Evolutionary conservation across 2,888 invertebrate species (phyloP).

Genomic region (Lithodes maja): DNA sequence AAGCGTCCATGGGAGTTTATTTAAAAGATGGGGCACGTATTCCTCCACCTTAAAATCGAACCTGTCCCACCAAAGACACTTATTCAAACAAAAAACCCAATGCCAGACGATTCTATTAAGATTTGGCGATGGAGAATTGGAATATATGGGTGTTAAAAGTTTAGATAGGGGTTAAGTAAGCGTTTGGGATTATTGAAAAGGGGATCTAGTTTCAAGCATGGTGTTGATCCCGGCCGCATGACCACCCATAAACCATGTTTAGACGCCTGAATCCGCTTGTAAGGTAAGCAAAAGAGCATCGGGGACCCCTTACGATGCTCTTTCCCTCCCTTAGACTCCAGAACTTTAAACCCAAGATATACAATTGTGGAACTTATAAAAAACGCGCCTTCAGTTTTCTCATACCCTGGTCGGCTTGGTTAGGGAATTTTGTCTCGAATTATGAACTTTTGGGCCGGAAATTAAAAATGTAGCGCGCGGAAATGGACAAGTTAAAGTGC

Average conservation of each 20-base stretch:
- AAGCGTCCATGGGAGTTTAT: no score
- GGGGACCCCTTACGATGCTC: no score
- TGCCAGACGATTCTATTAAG: no score
- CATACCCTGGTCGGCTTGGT: constrained; percentile 63
- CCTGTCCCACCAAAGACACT: constrained; percentile 59
- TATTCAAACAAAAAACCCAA: not conserved
- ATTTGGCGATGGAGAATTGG: no score
- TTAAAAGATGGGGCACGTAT: constrained; percentile 40
- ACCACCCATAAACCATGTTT: constrained; percentile 40
- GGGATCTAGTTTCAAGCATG: constrained; percentile 48
- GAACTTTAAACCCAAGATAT: no score
- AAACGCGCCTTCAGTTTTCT: constrained; percentile 41
- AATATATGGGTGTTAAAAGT: no score
- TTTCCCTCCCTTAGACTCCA: no score
- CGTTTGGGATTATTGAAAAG: constrained; percentile 22
- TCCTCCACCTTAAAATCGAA: constrained; percentile 57
- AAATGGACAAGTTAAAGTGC: constrained; percentile 48
- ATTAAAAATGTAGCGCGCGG: constrained; percentile 36
- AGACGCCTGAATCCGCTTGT: constrained; percentile 20
- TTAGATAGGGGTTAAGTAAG: no score
- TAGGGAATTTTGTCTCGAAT: constrained; percentile 40
- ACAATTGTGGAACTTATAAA: no score
- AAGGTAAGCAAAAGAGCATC: no score
- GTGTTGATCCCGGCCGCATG: constrained; percentile 28
- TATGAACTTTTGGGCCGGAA: constrained; percentile 49